These are phyloP conservation scores for Haplotaxodon microlepis DNA, from an alignment of 2,113 vertebrate genomes.

Conservation along the genomic window DNA sequence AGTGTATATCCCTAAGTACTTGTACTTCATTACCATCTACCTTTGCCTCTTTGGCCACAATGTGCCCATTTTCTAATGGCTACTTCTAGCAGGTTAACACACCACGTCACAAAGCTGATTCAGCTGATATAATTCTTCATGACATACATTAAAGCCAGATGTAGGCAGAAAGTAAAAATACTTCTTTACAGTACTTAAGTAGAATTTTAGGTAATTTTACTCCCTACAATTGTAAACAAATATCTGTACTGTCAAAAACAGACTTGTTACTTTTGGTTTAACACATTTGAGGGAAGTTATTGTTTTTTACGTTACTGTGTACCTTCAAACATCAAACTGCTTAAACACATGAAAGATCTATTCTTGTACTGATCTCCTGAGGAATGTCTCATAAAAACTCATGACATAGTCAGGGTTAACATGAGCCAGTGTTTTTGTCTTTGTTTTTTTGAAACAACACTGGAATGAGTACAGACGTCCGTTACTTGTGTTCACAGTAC, in stretches of 20 bases:
- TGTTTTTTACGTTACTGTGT: not conserved
- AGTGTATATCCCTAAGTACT: not conserved
- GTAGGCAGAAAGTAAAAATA: not conserved
- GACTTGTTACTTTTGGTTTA: not conserved
- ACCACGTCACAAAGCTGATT: not conserved
- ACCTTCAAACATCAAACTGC: not conserved
- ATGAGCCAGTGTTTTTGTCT: not conserved
- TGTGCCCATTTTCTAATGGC: not conserved
- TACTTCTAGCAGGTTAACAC: not conserved
- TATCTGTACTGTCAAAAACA: not conserved
- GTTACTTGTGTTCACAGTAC: not conserved
- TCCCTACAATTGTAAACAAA: not conserved
- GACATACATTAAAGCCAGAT: not conserved
- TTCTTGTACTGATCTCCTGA: not conserved
- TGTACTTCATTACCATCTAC: not conserved
- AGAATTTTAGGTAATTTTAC: not conserved
- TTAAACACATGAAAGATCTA: not conserved
- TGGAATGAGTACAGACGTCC: not conserved
- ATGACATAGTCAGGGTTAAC: not conserved
- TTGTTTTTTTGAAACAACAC: not conserved
- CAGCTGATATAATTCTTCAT: not conserved
- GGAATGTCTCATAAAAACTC: not conserved
- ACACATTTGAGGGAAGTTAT: not conserved
- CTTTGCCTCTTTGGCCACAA: not conserved
- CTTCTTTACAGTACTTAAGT: not conserved